phyloP scores from a whole-genome alignment of 2,113 vertebrate genomes.

The Brachypteracias leptosomus region DNA sequence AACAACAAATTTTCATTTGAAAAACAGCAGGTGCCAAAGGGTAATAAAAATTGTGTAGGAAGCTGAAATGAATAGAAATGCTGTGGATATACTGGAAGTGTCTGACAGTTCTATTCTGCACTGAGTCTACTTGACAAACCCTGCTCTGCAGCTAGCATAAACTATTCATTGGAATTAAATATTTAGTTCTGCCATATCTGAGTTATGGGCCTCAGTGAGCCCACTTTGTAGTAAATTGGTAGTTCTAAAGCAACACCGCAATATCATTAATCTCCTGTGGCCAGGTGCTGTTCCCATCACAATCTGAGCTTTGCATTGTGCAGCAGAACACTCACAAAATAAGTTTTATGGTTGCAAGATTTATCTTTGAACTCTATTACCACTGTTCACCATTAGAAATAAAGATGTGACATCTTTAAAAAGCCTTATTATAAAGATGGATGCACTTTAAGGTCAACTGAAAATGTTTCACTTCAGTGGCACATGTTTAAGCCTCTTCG shows the following conservation, averaged over 20 bases:
- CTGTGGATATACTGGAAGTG: neutral
- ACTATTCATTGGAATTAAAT: neutral
- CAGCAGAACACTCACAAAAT: neutral
- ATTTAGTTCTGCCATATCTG: neutral
- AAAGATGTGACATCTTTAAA: neutral
- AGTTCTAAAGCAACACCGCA: neutral
- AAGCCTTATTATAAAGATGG: accelerated
- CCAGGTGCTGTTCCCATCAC: neutral
- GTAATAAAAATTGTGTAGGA: neutral
- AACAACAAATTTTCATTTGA: neutral
- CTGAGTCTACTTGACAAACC: neutral
- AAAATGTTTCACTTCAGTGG: neutral
- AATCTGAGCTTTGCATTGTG: neutral
- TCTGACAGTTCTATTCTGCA: neutral
- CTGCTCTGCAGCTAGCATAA: neutral
- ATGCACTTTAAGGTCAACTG: neutral
- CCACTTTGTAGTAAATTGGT: neutral
- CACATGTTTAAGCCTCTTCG: neutral
- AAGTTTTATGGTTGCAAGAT: neutral
- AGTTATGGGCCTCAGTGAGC: neutral
- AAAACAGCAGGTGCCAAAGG: neutral
- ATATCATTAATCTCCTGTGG: neutral
- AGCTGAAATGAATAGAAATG: neutral
- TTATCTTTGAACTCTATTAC: neutral
- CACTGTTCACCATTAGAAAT: neutral